These are phyloP conservation scores for Simalia tracyae DNA, from an alignment of 2,797 vertebrate genomes.

Conservation along the genomic window DNA sequence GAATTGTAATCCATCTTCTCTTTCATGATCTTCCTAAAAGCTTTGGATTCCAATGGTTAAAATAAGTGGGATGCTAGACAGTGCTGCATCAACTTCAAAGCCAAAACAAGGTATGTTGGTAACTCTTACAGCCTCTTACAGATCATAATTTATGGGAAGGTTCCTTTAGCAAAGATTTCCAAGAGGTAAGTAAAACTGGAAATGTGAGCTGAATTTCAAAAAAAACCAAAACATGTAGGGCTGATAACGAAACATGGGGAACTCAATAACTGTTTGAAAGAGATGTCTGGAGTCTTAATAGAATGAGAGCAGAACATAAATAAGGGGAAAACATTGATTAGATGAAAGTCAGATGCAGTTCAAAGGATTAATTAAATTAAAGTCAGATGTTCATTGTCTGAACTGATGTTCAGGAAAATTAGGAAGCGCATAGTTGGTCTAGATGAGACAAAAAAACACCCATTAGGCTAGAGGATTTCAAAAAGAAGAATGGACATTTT, in stretches of 20 bases:
- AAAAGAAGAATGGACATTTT: neutral
- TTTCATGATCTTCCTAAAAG: neutral
- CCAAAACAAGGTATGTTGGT: neutral
- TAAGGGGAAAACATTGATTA: slow-evolving; percentile 19
- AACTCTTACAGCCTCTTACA: neutral
- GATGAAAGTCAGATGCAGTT: slow-evolving; percentile 27
- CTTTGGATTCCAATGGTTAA: neutral
- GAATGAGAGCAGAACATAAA: slow-evolving; percentile 32
- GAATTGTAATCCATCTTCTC: neutral
- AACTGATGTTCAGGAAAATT: neutral
- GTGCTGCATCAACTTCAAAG: neutral
- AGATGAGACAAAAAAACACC: neutral
- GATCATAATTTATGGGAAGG: neutral
- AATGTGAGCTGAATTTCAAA: slow-evolving; percentile 9
- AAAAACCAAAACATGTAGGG: neutral
- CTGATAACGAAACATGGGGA: neutral
- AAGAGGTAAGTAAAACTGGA: neutral
- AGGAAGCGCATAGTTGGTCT: neutral
- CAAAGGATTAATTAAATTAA: slow-evolving; percentile 22
- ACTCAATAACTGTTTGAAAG: neutral
- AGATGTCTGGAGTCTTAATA: slow-evolving; percentile 7
- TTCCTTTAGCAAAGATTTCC: neutral
- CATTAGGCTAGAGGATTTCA: neutral
- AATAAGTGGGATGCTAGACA: neutral
- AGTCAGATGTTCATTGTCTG: slow-evolving; percentile 18